phyloP scores from a whole-genome alignment of 2,797 vertebrate genomes.

The Orientallactaga sibirica region DNA sequence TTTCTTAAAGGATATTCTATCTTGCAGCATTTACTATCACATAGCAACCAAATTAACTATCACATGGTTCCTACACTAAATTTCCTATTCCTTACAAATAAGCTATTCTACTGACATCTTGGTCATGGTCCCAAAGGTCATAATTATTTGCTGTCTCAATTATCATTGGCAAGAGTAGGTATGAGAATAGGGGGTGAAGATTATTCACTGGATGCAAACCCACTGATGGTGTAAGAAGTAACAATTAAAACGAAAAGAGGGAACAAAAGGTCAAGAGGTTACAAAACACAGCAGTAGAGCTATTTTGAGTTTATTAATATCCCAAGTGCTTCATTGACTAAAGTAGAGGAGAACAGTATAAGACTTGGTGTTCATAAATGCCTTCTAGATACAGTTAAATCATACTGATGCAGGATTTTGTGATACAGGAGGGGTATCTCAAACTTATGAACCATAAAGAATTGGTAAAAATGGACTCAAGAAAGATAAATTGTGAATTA shows the following conservation, averaged over 20 bases:
- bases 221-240: neutral
- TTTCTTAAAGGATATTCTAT: conserved; percentile 41
- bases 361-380: neutral
- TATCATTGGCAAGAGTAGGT: neutral
- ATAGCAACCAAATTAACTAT: conserved; percentile 29
- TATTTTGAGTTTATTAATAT: neutral
- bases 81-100: conserved; percentile 22
- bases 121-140: neutral
- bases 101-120: conserved; percentile 2
- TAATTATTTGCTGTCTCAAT: conserved; percentile 5
- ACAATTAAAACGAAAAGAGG: conserved; percentile 29
- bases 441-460: too few species aligned
- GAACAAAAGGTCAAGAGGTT: neutral
- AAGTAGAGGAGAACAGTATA: conserved; percentile 19
- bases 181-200: neutral
- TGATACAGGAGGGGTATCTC: neutral
- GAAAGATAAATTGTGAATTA: too few species aligned
- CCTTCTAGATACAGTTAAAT: conserved; percentile 37
- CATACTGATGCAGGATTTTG: neutral
- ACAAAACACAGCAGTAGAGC: neutral
- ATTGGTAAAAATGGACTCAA: too few species aligned
- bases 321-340: neutral
- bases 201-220: neutral
- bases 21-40: neutral
- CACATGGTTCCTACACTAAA: conserved; percentile 4